Conservation (phyloP, 2,888 invertebrate genomes). For the Liopterus haemorrhoidalis region DNA sequence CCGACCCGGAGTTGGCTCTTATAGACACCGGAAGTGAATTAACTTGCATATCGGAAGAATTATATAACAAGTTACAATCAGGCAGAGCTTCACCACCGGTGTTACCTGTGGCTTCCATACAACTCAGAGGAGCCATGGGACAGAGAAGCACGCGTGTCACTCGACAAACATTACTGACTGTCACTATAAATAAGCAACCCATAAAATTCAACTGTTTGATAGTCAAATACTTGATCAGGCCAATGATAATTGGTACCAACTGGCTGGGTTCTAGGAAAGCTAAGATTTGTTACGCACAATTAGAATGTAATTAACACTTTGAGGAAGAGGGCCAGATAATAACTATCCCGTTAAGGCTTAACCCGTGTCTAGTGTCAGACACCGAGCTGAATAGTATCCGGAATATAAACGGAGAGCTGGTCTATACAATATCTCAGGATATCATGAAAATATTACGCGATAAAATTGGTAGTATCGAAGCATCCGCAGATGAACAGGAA, state of each 20-base stretch:
- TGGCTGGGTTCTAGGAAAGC: conserved; percentile 16
- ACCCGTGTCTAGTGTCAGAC: too few relatives aligned
- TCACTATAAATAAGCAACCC: conserved; percentile 4
- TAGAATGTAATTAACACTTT: background rate
- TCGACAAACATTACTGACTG: conserved; percentile 15
- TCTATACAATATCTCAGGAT: too few relatives aligned
- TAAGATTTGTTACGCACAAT: conserved; percentile 14
- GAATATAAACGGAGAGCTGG: too few relatives aligned
- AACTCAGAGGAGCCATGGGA: conserved; percentile 20
- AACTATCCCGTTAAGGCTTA: background rate
- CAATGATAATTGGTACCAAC: conserved; percentile 26
- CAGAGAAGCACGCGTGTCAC: conserved; percentile 18
- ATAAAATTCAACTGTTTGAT: conserved; percentile 20
- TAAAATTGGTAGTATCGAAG: background rate
- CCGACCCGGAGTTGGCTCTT: background rate
- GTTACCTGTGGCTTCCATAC: conserved; percentile 18
- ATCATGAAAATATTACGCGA: background rate
- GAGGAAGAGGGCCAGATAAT: background rate
- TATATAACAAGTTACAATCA: conserved; percentile 7
- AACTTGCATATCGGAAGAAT: conserved; percentile 23
- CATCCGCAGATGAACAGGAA: background rate
- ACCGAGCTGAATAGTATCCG: too few relatives aligned
- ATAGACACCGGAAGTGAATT: conserved; percentile 27
- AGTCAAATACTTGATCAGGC: conserved; percentile 26
- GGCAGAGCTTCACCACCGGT: background rate